Base-by-base conservation (phyloP, 2,888 invertebrate genomes). In the Nebria brevicollis region DNA sequence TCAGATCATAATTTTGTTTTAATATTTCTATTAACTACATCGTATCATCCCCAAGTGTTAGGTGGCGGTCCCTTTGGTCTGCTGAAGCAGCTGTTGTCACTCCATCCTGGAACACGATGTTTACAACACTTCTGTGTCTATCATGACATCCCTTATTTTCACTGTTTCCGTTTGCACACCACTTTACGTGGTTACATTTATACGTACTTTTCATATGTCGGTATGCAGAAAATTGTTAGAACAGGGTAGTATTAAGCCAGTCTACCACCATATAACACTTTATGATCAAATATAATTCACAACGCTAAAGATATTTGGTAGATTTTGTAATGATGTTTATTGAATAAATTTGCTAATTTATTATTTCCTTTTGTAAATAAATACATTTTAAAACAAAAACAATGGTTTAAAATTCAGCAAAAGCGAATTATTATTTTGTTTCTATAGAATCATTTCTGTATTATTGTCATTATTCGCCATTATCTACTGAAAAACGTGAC, bases 131-230 rank as follows among this genome's bases (percentile, higher is more conserved):
- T 34, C 5, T 34, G 34, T 34, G 1, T 54, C 0, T 54, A 11
- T 13, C 54, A 54, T 13, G 13, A 54, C 70, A 26, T 11, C 70
- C 70, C 26, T 70, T 25, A 11, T 25, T 34, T 66, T 70, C 26
- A 70, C 25, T n/a, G 25, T 66, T 77, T 77, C 77, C 77, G 77
- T 77, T 77, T 66, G 42, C 77, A 77, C 77, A 65, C 65, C 66
- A 65, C 66, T 76, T 65, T 65, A 42, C 66, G 41, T 34, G 41
- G 54, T 7, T 3, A 54, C 54, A 54, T 7, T 11, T 2, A 54
- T 11, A 54, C 7, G 34, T 34, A 34, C 34, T 34, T 34, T 54
- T 54, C 4, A 6, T 54, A 54, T 54, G 34, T 54, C 13, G 54
- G 13, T 54, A 54, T 54, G 13, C 13, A 54, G 54, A 54, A 54